A percentile compares a stretch with the other conserved stretches of the same genome.
These are phyloP conservation scores for Naso thynnoides DNA, from an alignment of 2,797 vertebrate species.

Conservation along the genomic window DNA sequence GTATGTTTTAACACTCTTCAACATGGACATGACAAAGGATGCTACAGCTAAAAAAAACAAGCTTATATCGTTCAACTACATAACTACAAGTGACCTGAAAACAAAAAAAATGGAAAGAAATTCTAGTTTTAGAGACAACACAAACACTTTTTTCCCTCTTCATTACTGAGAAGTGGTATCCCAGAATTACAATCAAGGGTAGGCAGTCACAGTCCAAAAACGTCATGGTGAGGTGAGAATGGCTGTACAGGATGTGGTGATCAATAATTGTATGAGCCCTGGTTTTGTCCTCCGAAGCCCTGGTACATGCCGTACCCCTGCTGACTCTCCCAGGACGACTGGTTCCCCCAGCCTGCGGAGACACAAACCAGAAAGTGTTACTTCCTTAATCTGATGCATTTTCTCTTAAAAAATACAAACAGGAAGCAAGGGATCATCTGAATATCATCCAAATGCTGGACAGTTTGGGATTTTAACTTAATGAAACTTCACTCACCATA, in stretches of 20 bases:
- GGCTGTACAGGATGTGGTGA: conserved; percentile 11
- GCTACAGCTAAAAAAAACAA: conserved; percentile 22
- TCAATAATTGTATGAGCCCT: conserved; percentile 78
- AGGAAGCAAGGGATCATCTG: neutral
- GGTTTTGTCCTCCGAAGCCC: conserved; percentile 73
- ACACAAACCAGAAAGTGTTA: neutral
- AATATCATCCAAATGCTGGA: neutral
- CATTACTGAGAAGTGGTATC: conserved; percentile 19
- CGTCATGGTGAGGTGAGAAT: conserved; percentile 8
- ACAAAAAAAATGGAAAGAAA: conserved; percentile 23
- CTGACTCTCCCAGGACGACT: conserved; percentile 73
- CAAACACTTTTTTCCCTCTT: conserved; percentile 6
- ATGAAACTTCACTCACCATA: conserved; percentile 64
- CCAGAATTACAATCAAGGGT: conserved; percentile 9
- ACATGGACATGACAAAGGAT: conserved; percentile 15
- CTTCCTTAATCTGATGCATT: neutral
- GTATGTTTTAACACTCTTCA: conserved; percentile 31
- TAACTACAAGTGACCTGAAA: conserved; percentile 27
- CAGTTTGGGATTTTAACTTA: neutral
- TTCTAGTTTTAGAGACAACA: conserved; percentile 40
- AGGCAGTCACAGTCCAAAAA: conserved; percentile 14
- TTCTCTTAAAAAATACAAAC: neutral
- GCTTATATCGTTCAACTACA: conserved; percentile 7
- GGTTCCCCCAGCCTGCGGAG: conserved; percentile 78
- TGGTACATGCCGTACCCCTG: conserved; percentile 74